A percentile compares a stretch with the other conserved stretches of the same genome.
These are phyloP conservation scores for Ceratosolen fusciceps DNA, from an alignment of 1,140 invertebrate genomes.

Conservation along the genomic window DNA sequence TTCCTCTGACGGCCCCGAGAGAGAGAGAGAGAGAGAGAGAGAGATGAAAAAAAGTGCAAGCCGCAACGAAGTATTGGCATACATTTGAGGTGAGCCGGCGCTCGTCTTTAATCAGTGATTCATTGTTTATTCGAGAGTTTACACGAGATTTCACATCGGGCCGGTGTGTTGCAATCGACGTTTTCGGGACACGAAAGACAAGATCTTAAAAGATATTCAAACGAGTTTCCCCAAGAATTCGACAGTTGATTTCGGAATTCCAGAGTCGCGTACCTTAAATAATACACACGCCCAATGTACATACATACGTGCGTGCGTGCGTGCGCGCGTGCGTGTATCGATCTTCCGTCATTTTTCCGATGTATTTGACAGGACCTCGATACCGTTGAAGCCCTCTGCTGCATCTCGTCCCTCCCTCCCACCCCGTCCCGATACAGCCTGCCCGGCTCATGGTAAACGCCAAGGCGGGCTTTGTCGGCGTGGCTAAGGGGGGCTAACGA, in stretches of 20 bases:
- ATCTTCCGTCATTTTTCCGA: neutral
- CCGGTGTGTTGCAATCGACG: conserved; percentile 15
- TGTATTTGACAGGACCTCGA: neutral
- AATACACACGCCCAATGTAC: too few species aligned
- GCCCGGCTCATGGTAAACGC: too few species aligned
- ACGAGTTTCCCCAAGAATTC: conserved; percentile 24
- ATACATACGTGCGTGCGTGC: too few species aligned
- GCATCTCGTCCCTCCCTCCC: neutral
- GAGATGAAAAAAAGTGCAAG: neutral
- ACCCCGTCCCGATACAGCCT: too few species aligned
- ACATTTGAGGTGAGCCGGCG: neutral
- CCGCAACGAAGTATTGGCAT: neutral
- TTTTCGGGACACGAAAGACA: neutral
- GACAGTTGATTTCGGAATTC: conserved; percentile 23
- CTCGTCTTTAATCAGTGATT: conserved; percentile 15
- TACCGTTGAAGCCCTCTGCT: neutral
- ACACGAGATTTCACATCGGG: conserved; percentile 1
- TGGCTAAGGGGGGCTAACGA: too few species aligned
- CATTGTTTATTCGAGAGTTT: conserved; percentile 20
- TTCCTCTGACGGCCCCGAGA: too few species aligned
- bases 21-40: too few species aligned
- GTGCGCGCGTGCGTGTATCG: neutral
- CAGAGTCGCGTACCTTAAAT: neutral
- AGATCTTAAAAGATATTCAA: conserved; percentile 26
- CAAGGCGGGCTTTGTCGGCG: too few species aligned